Base-by-base conservation (phyloP, 2,797 vertebrate genomes). In the Atherinosoma microstoma region DNA sequence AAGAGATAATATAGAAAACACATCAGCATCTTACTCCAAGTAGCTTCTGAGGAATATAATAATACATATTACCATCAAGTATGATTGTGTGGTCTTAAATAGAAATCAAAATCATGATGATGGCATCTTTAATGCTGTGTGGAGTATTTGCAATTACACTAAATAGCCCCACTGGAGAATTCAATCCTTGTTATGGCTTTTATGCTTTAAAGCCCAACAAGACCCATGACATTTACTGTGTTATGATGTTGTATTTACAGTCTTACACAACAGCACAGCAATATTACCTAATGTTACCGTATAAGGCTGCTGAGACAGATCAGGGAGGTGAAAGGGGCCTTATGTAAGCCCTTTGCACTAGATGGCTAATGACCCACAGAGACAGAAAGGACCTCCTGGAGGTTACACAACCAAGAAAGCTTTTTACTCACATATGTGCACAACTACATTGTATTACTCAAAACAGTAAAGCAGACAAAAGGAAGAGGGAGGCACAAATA, bases 341-440 rank as follows among this genome's bases (percentile, higher is more conserved):
- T 84, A 82, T 70, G 65, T 76, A 89, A 91, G 64, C 24, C 30
- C 42, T 72, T 73, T 72, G 72, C 74, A 82, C 75, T 71, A 58
- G 62, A 86, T 84, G 78, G 79, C 80, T 89, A 90, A 89, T 89
- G 79, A 89, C 84, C 76, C 82, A 89, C 89, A 87, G 80, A 82
- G 73, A 79, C 45, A 73, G 67, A 63, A 75, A 29, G 61, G 59
- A 70, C 65, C 73, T 77, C 73, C 73, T 75, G 53, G 66, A 85
- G 62, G 71, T 89, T 86, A 90, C 76, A 80, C 82, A 88, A 87
- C 79, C 62, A 75, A 64, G 35, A 73, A 51, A 29, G 47, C 57
- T 62, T 75, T 77, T 69, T 29, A 84, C 30, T 38, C 58, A 69
- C 62, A 79, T 56, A 70, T 60, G 70, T 63, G 35, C 49, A 72